phyloP scores from a whole-genome alignment of 2,888 invertebrate genomes.

The Mayetiola destructor region DNA sequence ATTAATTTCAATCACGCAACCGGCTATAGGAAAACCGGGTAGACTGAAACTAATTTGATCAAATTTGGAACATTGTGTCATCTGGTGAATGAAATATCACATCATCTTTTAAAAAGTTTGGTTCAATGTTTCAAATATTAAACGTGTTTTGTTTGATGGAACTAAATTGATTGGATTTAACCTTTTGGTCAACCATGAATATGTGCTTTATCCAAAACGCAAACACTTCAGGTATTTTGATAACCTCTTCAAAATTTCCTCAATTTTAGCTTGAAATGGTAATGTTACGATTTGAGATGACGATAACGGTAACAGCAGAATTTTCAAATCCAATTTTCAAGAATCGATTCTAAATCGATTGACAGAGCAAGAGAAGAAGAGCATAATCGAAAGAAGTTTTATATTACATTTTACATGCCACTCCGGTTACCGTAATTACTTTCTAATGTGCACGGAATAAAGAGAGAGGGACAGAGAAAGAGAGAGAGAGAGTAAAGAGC shows the following conservation, averaged over 20 bases:
- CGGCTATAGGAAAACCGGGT: not conserved
- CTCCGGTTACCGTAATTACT: no score
- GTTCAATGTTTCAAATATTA: no score
- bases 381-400: no score
- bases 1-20: not conserved
- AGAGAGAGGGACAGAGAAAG: no score
- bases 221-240: not conserved
- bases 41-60: not conserved
- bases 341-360: slow-evolving; percentile 3
- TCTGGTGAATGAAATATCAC: not conserved
- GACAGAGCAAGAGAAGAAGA: no score
- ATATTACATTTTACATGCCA: no score
- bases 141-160: no score
- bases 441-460: no score
- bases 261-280: not conserved
- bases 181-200: no score
- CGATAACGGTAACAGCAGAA: not conserved
- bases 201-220: no score
- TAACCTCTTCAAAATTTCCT: not conserved
- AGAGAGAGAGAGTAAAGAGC: no score
- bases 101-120: not conserved
- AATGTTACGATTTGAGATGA: not conserved
- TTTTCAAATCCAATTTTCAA: not conserved
- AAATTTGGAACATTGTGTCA: not conserved
- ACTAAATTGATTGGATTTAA: not conserved